Base-by-base conservation (phyloP, 2,113 vertebrate genomes). In the Lynx canadensis region DNA sequence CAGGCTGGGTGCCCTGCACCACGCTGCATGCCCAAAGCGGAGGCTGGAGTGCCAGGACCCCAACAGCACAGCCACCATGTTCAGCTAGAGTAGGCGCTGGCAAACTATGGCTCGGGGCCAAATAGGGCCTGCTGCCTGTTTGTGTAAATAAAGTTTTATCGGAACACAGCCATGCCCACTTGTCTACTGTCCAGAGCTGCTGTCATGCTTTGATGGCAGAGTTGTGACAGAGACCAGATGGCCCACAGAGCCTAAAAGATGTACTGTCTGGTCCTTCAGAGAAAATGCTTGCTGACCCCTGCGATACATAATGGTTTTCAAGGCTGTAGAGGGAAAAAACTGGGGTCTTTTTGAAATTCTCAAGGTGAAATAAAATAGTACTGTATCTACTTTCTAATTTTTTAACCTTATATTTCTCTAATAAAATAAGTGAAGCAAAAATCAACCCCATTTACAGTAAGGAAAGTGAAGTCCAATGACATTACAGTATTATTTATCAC, bases 71-170 rank as follows among this genome's bases (percentile, higher is more conserved):
- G 81, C 55, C 27, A 33, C 6, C 1, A 76, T 1, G 8, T 7
- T 25, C 45, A 55, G 52, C 23, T 45, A 13, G 4, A 50, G 27
- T 12, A 50, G 38, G 55, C 36, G 50, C 10, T 7, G 1, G 18
- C 74, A n/a, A 23, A 45, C 55, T 50, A 4, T 4, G 83, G 18
- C 27, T 84, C 19, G 4, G 19, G 48, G 19, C 38, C 19, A 87
- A 86, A 87, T 8, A 33, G 8, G 60, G 66, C 48, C 86, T 57
- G 13, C 36, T 16, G 41, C 50, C 29, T 82, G 31, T 80, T 93
- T 87, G 38, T 80, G 41, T 55, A 96, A 90, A 79, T 95, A 95
- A 97, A 94, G 87, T 90, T 87, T 88, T 92, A 90, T 29, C 81
- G 38, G 89, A 50, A 94, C 55, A 92, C 16, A 60, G 79, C 23